phyloP scores from a whole-genome alignment of 2,113 vertebrate genomes.

The Nyctereutes procyonoides region DNA sequence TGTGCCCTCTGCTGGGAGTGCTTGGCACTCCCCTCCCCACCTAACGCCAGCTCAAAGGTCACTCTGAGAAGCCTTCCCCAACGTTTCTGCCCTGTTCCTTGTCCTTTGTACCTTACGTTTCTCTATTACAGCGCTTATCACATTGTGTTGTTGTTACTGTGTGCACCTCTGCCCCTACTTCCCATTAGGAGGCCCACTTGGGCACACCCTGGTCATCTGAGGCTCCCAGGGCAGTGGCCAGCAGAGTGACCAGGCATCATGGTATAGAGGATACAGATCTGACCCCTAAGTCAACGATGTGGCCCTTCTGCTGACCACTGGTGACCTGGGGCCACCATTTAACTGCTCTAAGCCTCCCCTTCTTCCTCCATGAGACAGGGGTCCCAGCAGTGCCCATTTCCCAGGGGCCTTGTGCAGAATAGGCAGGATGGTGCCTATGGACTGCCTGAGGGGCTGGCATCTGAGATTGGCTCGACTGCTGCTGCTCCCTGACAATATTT shows the following conservation, averaged over 20 bases:
- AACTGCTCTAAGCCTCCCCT: fast-evolving
- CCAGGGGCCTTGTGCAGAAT: neutral
- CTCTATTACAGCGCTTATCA: fast-evolving
- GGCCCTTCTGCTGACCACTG: neutral
- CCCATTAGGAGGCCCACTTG: fast-evolving
- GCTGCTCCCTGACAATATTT: neutral
- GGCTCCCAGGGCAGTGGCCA: neutral
- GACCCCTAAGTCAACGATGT: fast-evolving
- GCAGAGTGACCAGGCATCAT: fast-evolving
- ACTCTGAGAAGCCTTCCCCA: neutral
- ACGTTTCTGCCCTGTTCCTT: fast-evolving
- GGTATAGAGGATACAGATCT: neutral
- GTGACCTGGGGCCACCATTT: neutral
- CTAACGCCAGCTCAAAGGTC: neutral
- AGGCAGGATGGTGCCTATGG: neutral
- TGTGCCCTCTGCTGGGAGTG: neutral
- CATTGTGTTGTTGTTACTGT: fast-evolving
- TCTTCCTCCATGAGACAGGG: neutral
- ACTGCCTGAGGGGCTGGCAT: neutral
- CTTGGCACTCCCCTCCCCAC: neutral
- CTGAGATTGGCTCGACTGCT: neutral
- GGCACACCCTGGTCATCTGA: neutral
- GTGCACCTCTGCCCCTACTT: too few relatives aligned
- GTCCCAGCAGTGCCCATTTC: fast-evolving
- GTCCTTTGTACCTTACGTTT: neutral